Evolutionary conservation across 2,888 invertebrate species (phyloP).

Genomic region (Dolichopus griseipennis): DNA sequence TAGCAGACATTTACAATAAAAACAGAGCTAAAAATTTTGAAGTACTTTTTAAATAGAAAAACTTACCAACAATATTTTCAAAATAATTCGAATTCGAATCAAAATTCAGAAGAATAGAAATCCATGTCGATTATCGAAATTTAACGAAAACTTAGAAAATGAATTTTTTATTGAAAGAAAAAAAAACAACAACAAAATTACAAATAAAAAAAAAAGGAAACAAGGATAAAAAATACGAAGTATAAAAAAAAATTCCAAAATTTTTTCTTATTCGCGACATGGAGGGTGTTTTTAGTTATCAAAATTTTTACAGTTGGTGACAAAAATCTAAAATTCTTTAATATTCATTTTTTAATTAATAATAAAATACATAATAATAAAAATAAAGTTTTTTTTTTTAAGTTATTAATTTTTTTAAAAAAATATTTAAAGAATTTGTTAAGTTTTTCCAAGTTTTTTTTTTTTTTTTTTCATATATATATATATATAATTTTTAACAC

Average conservation of each 20-base stretch:
- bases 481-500: too few species aligned
- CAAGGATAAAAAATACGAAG: not conserved
- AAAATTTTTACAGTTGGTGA: conserved; percentile 24
- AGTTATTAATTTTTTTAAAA: not conserved
- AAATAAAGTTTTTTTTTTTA: conserved; percentile 8
- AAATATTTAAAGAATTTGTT: not conserved
- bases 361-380: conserved; percentile 16
- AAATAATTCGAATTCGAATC: too few species aligned
- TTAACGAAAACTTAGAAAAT: not conserved
- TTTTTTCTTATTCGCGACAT: conserved; percentile 29
- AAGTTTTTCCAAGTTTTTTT: too few species aligned
- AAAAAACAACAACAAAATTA: not conserved
- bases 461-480: too few species aligned
- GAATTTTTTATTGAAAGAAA: not conserved
- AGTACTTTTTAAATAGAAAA: too few species aligned
- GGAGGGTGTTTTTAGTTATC: conserved; percentile 31
- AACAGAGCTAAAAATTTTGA: too few species aligned
- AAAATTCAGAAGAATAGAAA: too few species aligned
- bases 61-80: too few species aligned
- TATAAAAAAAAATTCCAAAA: conserved; percentile 26
- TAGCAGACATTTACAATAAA: too few species aligned
- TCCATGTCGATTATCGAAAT: not conserved
- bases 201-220: not conserved
- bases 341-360: not conserved
- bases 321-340: conserved; percentile 14